phyloP scores from a whole-genome alignment of 2,113 vertebrate species.

The Natator depressus region DNA sequence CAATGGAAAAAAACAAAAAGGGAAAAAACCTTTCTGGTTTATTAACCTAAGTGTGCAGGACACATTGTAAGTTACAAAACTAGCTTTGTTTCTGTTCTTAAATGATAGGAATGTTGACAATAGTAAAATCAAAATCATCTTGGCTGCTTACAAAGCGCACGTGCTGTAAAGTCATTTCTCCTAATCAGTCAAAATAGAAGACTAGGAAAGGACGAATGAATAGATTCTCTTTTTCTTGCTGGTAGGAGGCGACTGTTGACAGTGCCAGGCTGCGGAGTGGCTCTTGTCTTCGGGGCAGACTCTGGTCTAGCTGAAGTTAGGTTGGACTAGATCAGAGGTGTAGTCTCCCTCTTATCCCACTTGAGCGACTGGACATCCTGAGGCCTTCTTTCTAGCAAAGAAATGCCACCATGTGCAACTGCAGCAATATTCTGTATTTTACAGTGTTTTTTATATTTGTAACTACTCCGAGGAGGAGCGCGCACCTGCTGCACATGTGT shows the following conservation, averaged over 20 bases:
- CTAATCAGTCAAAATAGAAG: background rate
- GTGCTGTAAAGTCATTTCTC: background rate
- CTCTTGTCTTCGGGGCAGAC: background rate
- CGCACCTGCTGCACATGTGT: no score
- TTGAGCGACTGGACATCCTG: no score
- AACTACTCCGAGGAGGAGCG: no score
- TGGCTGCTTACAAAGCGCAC: background rate
- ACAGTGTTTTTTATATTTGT: no score
- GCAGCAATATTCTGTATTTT: no score
- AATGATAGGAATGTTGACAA: conserved; percentile 5
- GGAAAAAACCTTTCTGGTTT: background rate
- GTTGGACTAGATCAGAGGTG: background rate
- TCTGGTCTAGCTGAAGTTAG: background rate
- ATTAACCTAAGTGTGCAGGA: background rate
- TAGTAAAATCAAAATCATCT: background rate
- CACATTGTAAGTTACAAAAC: background rate
- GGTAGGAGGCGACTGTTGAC: background rate
- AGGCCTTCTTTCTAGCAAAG: no score
- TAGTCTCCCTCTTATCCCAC: background rate
- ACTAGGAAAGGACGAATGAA: background rate
- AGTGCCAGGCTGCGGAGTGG: background rate
- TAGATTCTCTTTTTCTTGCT: background rate
- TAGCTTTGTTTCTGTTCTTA: conserved; percentile 13
- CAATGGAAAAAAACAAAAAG: background rate
- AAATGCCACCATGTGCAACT: no score